phyloP scores from a whole-genome alignment of 2,113 vertebrate species.

The Lichenostomus cassidix region DNA sequence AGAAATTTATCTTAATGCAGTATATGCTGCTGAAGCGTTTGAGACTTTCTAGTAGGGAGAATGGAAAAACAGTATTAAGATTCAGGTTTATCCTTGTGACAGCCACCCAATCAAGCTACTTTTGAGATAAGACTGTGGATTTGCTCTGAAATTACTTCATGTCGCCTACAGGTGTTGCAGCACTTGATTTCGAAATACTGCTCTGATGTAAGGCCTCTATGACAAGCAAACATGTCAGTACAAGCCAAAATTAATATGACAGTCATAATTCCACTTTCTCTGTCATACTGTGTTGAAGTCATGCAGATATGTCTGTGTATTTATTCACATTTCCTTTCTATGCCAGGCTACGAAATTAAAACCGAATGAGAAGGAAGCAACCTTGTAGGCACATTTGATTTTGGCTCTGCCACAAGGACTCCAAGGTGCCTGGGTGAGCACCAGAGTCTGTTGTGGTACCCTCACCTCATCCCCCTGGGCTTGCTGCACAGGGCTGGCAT shows the following conservation, averaged over 20 bases:
- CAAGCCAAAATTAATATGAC: background rate
- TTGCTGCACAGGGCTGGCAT: rapidly evolving
- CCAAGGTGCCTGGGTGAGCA: background rate
- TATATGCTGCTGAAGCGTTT: background rate
- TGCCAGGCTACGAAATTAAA: background rate
- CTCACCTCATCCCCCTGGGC: background rate
- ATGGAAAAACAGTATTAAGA: background rate
- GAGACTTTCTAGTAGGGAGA: background rate
- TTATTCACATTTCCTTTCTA: background rate
- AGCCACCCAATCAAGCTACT: background rate
- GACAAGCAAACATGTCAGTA: background rate
- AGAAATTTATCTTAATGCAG: background rate
- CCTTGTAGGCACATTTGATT: rapidly evolving
- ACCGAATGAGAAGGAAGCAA: rapidly evolving
- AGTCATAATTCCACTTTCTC: background rate
- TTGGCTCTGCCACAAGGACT: background rate
- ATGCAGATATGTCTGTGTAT: background rate
- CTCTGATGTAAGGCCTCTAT: background rate
- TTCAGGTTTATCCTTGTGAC: background rate
- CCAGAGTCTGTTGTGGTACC: rapidly evolving
- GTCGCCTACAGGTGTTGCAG: background rate
- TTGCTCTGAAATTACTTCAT: background rate
- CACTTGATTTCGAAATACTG: background rate
- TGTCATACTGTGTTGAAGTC: background rate
- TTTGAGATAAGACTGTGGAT: slow-evolving; percentile 7